These are phyloP conservation scores for Leptinotarsa lineolata DNA, from an alignment of 1,140 invertebrate genomes.

Conservation along the genomic window DNA sequence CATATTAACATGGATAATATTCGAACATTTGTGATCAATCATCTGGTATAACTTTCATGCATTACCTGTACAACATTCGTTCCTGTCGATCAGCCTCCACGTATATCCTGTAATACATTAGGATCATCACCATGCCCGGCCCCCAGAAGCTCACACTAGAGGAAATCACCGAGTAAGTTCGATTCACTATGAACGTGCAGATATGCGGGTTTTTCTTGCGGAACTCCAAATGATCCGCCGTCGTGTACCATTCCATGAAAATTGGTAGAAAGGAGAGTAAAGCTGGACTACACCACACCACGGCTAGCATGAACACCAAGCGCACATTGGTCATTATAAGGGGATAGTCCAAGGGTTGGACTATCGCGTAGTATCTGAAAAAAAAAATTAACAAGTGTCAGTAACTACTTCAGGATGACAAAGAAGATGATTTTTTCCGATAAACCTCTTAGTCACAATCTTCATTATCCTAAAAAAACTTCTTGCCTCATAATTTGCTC, in stretches of 20 bases:
- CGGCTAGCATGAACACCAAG: slow-evolving; percentile 76
- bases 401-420: background rate
- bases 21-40: too few species aligned
- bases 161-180: slow-evolving; percentile 86
- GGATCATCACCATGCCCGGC: slow-evolving; percentile 91
- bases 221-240: slow-evolving; percentile 75
- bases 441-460: background rate
- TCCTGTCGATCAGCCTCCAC: slow-evolving; percentile 90
- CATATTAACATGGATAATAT: too few species aligned
- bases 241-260: slow-evolving; percentile 92
- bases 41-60: too few species aligned
- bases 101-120: slow-evolving; percentile 93
- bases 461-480: background rate
- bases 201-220: slow-evolving; percentile 72
- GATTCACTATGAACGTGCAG: slow-evolving; percentile 89
- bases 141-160: slow-evolving; percentile 95
- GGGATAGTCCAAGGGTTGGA: slow-evolving; percentile 86
- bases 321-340: slow-evolving; percentile 81
- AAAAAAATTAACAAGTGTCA: background rate
- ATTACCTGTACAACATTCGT: slow-evolving; percentile 83
- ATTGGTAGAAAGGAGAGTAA: slow-evolving; percentile 94
- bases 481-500: background rate
- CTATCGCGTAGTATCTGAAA: slow-evolving; percentile 79
- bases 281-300: slow-evolving; percentile 91
- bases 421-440: too few species aligned